phyloP scores from a whole-genome alignment of 2,888 invertebrate species.

The Callosobruchus maculatus region DNA sequence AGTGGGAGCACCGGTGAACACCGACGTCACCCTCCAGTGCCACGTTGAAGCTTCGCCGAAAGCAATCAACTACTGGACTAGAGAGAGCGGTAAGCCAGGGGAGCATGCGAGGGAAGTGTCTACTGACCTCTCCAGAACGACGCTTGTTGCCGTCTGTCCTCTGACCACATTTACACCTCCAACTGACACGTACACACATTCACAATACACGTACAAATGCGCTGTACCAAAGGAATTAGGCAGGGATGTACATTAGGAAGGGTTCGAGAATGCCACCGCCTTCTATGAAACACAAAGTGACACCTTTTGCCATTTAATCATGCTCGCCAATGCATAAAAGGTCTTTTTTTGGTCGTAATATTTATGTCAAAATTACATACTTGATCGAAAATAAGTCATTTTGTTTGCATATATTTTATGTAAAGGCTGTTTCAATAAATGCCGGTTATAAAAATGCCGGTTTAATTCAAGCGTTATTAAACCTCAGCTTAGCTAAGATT shows the following conservation, averaged over 20 bases:
- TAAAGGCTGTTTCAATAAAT: too few relatives aligned
- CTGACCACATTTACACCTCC: background rate
- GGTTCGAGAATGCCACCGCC: too few relatives aligned
- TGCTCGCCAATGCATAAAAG: too few relatives aligned
- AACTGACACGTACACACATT: background rate
- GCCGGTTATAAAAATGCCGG: too few relatives aligned
- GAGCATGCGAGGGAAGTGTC: background rate
- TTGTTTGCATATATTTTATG: too few relatives aligned
- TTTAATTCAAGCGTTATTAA: too few relatives aligned
- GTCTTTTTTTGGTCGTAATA: too few relatives aligned
- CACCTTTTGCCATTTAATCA: too few relatives aligned
- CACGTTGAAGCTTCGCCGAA: slow-evolving; percentile 90
- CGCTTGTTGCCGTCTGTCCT: background rate
- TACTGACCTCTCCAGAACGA: background rate
- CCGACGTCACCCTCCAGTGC: slow-evolving; percentile 79
- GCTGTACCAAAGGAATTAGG: background rate
- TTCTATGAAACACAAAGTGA: too few relatives aligned
- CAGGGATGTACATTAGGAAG: background rate
- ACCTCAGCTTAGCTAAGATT: too few relatives aligned
- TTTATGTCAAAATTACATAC: too few relatives aligned
- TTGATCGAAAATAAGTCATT: too few relatives aligned
- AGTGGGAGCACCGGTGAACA: slow-evolving; percentile 82
- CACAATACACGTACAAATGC: background rate
- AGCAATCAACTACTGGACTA: slow-evolving; percentile 92
- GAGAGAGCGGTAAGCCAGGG: slow-evolving; percentile 72